Percentiles rank a stretch among this genome's conserved stretches.
These are phyloP conservation scores for Asteroscopus sphinx DNA, from an alignment of 2,888 invertebrate genomes.

Conservation along the genomic window DNA sequence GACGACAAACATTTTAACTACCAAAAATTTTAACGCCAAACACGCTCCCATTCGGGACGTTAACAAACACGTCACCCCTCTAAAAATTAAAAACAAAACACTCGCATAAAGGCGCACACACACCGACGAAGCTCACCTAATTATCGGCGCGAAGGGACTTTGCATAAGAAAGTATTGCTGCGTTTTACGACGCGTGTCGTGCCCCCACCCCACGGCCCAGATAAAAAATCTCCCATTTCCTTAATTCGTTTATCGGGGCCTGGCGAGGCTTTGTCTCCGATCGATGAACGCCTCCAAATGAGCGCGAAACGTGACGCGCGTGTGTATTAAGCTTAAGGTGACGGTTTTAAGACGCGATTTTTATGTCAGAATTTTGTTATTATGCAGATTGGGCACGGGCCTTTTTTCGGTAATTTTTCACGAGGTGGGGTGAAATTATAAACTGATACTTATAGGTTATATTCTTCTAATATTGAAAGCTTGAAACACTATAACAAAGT, in stretches of 20 bases:
- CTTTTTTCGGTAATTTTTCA: conserved; percentile 39
- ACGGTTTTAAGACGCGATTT: conserved; percentile 67
- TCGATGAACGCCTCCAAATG: conserved; percentile 88
- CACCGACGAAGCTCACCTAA: conserved; percentile 82
- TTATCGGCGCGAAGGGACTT: conserved; percentile 86
- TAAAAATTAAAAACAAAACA: conserved; percentile 86
- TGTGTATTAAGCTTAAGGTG: conserved; percentile 86
- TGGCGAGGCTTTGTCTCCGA: conserved; percentile 88
- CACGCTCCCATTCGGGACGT: conserved; percentile 49
- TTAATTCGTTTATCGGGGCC: conserved; percentile 90
- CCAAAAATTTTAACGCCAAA: conserved; percentile 33
- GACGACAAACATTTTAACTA: conserved; percentile 7
- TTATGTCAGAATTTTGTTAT: conserved; percentile 55
- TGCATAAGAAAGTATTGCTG: conserved; percentile 90
- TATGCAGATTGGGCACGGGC: conserved; percentile 47
- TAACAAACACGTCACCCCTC: conserved; percentile 63
- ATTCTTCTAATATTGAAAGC: neutral
- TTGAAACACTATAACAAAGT: too few relatives aligned
- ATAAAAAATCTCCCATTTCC: conserved; percentile 90
- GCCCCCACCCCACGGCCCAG: conserved; percentile 79
- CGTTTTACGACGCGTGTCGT: conserved; percentile 88
- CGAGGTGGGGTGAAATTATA: conserved; percentile 3
- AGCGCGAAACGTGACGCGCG: conserved; percentile 87
- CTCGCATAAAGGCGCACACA: conserved; percentile 75
- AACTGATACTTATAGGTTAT: neutral